Conservation (phyloP, 2,797 vertebrate genomes). For the Agapornis canus region DNA sequence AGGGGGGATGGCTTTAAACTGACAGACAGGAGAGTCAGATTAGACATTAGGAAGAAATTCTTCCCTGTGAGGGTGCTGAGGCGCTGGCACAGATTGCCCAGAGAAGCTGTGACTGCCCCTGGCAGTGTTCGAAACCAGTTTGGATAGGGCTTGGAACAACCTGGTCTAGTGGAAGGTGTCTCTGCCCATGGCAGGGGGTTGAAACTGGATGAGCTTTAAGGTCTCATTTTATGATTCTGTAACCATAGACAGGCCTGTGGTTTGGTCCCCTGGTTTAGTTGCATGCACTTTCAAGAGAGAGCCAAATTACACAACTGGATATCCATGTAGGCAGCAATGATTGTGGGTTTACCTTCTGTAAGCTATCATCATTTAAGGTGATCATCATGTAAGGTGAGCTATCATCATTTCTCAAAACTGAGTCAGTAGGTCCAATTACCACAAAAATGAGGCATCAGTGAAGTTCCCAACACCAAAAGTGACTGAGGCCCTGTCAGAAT, state of each 20-base stretch:
- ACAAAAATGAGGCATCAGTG: neutral
- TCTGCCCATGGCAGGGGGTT: neutral
- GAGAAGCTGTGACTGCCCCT: neutral
- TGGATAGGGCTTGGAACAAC: neutral
- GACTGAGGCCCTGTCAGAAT: neutral
- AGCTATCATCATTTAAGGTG: neutral
- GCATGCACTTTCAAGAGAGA: neutral
- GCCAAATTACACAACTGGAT: neutral
- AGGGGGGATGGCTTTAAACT: neutral
- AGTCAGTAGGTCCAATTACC: neutral
- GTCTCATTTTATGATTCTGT: neutral
- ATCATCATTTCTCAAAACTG: neutral
- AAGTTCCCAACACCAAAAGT: neutral
- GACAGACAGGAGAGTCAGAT: neutral
- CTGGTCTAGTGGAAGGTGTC: neutral
- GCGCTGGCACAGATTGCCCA: neutral
- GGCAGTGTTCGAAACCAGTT: neutral
- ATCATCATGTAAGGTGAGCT: neutral
- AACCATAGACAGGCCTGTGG: neutral
- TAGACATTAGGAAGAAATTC: neutral
- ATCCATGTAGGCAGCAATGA: neutral
- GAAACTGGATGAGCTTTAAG: neutral
- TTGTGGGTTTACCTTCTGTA: fast-evolving
- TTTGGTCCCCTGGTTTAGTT: neutral
- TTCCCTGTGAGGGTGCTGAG: neutral